A percentile compares a stretch with the other conserved stretches of the same genome.
Evolutionary conservation across 1,140 invertebrate species (phyloP).

Genomic region (Halictus rubicundus): DNA sequence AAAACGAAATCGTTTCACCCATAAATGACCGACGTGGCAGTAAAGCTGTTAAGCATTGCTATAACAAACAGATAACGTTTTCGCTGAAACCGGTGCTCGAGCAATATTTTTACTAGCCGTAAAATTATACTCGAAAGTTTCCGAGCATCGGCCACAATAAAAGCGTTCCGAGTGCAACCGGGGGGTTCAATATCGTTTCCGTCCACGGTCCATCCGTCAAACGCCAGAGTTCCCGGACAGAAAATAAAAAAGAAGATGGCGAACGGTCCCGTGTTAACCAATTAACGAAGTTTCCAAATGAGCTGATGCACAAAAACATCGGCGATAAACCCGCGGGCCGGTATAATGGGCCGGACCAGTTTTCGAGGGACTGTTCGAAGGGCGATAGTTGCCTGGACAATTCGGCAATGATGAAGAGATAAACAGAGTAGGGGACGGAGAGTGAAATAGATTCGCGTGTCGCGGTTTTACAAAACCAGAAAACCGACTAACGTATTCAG

Average conservation of each 20-base stretch:
- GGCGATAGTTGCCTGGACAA: slow-evolving; percentile 35
- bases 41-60: too few relatives aligned
- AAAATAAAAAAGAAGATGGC: slow-evolving; percentile 7
- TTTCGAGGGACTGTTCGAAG: background rate
- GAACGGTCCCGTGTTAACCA: slow-evolving; percentile 21
- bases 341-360: slow-evolving; percentile 54
- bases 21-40: too few relatives aligned
- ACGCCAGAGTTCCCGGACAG: too few relatives aligned
- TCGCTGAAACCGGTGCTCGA: too few relatives aligned
- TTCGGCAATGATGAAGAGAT: slow-evolving; percentile 38
- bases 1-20: too few relatives aligned
- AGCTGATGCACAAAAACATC: slow-evolving; percentile 61
- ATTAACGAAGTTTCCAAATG: slow-evolving; percentile 64
- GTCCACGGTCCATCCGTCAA: too few relatives aligned
- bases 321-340: slow-evolving; percentile 59
- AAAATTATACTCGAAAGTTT: too few relatives aligned
- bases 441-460: background rate
- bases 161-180: too few relatives aligned
- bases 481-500: slow-evolving; percentile 62
- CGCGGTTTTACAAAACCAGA: slow-evolving; percentile 48
- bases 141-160: too few relatives aligned
- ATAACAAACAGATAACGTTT: too few relatives aligned
- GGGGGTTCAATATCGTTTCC: too few relatives aligned
- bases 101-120: too few relatives aligned
- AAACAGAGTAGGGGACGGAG: background rate